These are phyloP conservation scores for Spinus olivaceus DNA, from an alignment of 2,797 vertebrate species.

Conservation along the genomic window DNA sequence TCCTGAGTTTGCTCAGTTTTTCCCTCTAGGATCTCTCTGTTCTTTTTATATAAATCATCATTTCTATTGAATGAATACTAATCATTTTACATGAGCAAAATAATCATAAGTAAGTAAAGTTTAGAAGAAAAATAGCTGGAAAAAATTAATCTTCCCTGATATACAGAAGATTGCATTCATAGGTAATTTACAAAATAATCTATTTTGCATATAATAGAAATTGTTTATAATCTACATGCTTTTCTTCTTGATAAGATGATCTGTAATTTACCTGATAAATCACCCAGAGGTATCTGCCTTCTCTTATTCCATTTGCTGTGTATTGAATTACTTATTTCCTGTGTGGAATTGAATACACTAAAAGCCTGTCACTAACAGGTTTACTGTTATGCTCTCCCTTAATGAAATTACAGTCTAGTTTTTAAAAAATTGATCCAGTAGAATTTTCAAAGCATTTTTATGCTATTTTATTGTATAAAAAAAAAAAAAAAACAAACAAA, in stretches of 20 bases:
- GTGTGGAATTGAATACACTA: neutral
- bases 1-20: neutral
- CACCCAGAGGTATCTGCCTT: neutral
- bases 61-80: neutral
- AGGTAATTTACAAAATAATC: neutral
- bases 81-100: neutral
- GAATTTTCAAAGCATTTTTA: neutral
- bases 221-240: neutral
- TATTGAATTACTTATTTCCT: constrained; percentile 41
- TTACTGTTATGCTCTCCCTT: neutral
- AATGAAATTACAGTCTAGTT: neutral
- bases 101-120: neutral
- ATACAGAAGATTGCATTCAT: neutral
- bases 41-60: neutral
- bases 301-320: constrained; percentile 4
- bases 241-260: neutral
- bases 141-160: neutral
- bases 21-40: neutral
- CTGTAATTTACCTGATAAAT: neutral
- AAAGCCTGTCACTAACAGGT: neutral
- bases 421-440: neutral
- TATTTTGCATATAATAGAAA: neutral
- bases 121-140: neutral
- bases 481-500: neutral
- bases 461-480: neutral